phyloP scores from a whole-genome alignment of 2,888 invertebrate genomes.

The Pachliopta kotzebuea region DNA sequence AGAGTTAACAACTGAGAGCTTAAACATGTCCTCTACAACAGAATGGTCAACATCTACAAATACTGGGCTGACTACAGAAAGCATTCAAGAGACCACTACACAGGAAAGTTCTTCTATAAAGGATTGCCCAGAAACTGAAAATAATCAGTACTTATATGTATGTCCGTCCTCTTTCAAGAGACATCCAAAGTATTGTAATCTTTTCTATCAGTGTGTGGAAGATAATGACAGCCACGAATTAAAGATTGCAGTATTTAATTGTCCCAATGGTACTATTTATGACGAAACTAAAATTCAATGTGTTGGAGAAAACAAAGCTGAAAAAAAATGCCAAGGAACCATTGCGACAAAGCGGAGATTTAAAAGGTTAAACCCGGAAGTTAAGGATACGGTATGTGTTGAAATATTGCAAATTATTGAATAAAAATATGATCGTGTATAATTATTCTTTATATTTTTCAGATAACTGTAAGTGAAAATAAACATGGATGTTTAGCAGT shows the following conservation, averaged over 20 bases:
- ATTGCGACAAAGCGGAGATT: constrained; percentile 78
- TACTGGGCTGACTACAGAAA: constrained; percentile 38
- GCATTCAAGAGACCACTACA: constrained; percentile 38
- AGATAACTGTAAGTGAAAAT: constrained; percentile 82
- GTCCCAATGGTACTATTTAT: constrained; percentile 88
- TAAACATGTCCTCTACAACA: constrained; percentile 38
- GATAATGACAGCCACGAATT: constrained; percentile 83
- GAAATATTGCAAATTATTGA: neutral
- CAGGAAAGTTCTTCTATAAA: constrained; percentile 46
- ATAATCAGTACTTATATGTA: constrained; percentile 85
- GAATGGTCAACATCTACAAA: constrained; percentile 37
- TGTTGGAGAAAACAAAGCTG: constrained; percentile 81
- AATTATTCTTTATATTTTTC: constrained; percentile 40
- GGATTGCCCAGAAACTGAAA: constrained; percentile 80
- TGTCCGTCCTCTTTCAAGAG: constrained; percentile 92
- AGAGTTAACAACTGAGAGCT: constrained; percentile 34
- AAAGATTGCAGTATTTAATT: constrained; percentile 87
- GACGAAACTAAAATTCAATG: constrained; percentile 87
- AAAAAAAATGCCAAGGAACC: constrained; percentile 79
- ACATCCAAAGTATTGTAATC: constrained; percentile 90
- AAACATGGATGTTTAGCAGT: constrained; percentile 82
- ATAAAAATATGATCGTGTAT: neutral
- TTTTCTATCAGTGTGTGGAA: constrained; percentile 91
- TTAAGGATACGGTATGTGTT: constrained; percentile 77
- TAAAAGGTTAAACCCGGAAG: constrained; percentile 72